A percentile compares a stretch with the other conserved stretches of the same genome.
These are phyloP conservation scores for Mus pahari DNA, from an alignment of 2,113 vertebrate species.

Conservation along the genomic window DNA sequence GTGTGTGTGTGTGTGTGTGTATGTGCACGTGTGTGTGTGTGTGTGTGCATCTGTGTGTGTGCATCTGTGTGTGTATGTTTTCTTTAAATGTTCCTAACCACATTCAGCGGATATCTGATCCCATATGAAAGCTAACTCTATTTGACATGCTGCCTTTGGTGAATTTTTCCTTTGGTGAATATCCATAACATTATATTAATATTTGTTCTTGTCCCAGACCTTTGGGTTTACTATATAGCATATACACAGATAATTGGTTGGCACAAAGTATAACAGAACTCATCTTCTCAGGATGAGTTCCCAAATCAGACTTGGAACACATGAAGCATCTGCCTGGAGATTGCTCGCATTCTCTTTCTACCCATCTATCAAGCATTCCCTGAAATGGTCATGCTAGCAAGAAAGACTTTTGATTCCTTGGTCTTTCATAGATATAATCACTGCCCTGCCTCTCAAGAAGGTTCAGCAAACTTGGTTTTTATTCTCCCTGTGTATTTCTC, in stretches of 20 bases:
- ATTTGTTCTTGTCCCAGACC: neutral
- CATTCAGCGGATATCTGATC: neutral
- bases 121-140: neutral
- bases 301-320: neutral
- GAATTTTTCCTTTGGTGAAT: constrained; percentile 16
- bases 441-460: neutral
- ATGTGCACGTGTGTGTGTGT: neutral
- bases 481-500: constrained; percentile 21
- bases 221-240: neutral
- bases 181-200: neutral
- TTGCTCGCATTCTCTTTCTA: neutral
- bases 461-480: neutral
- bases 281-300: neutral
- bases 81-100: neutral
- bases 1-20: neutral
- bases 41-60: neutral
- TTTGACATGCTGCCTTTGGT: constrained; percentile 3
- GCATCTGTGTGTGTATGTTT: neutral
- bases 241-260: neutral
- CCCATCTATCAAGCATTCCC: constrained; percentile 30
- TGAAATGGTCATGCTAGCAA: neutral
- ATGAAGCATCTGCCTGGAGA: constrained; percentile 14
- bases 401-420: neutral
- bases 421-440: neutral
- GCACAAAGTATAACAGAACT: neutral